A percentile compares a stretch with the other conserved stretches of the same genome.
These are phyloP conservation scores for Aromia moschata DNA, from an alignment of 2,888 invertebrate genomes.

Conservation along the genomic window DNA sequence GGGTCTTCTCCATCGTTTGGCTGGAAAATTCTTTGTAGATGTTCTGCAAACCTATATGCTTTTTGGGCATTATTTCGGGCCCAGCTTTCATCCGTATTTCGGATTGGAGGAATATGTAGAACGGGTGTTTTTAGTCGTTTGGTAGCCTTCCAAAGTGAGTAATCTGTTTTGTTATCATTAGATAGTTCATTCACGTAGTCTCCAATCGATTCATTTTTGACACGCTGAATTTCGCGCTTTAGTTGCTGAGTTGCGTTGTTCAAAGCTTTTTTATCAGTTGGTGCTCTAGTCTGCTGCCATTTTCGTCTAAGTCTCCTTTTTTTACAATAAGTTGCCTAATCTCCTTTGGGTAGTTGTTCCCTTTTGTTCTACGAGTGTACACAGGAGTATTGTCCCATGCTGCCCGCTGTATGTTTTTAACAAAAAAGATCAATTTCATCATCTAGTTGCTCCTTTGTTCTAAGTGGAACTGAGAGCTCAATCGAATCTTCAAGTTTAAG, in stretches of 20 bases:
- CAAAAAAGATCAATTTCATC: no score
- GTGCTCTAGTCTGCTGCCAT: neutral
- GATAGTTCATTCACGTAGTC: neutral
- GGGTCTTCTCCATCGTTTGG: neutral
- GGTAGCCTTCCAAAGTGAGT: conserved; percentile 3
- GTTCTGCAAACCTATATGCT: neutral
- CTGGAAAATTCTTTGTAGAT: neutral
- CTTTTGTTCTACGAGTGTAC: neutral
- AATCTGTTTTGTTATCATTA: neutral
- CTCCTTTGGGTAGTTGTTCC: neutral
- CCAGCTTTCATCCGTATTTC: neutral
- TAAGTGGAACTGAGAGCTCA: neutral
- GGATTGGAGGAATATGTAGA: neutral
- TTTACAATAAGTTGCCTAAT: neutral
- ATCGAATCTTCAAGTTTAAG: neutral
- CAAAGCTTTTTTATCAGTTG: neutral
- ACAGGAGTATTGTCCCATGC: neutral
- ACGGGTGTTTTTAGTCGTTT: conserved; percentile 4
- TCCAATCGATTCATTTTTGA: neutral
- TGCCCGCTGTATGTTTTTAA: neutral
- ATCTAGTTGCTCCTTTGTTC: neutral
- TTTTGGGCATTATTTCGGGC: neutral
- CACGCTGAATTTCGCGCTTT: neutral
- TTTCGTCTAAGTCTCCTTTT: conserved; percentile 1
- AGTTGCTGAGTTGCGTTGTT: neutral